phyloP scores from a whole-genome alignment of 2,113 vertebrate species.

The Progne subis region DNA sequence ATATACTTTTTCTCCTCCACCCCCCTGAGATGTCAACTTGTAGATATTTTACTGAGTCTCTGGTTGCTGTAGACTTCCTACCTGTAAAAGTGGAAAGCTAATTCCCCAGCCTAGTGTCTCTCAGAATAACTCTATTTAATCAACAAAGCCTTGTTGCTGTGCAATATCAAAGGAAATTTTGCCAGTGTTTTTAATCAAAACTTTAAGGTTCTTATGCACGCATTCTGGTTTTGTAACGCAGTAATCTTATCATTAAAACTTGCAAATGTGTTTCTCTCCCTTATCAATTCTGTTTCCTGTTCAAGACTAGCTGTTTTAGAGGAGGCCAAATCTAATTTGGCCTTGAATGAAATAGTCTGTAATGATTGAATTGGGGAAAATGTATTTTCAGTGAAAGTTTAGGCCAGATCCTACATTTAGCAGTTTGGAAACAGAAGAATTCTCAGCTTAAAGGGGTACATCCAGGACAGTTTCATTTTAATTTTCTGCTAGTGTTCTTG shows the following conservation, averaged over 20 bases:
- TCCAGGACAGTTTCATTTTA: not conserved
- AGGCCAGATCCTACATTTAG: not conserved
- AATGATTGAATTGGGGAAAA: not conserved
- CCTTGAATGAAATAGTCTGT: not conserved
- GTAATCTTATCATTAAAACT: not conserved
- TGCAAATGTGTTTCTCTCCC: not conserved
- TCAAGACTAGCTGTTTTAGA: not conserved
- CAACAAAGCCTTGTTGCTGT: not conserved
- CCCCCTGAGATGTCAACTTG: not conserved
- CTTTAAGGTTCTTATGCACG: not conserved
- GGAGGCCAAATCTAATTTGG: not conserved
- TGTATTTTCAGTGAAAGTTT: not conserved
- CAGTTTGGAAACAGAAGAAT: not conserved
- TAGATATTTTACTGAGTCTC: not conserved
- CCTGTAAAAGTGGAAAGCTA: not conserved
- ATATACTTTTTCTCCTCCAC: not conserved
- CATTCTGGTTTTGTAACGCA: not conserved
- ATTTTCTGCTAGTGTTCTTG: not conserved
- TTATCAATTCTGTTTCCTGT: not conserved
- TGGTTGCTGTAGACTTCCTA: not conserved
- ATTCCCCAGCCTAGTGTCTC: not conserved
- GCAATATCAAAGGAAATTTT: not conserved
- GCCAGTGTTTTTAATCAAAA: not conserved
- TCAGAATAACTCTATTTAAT: not conserved
- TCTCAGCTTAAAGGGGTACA: not conserved